These are phyloP conservation scores for Drosophila sulfurigaster DNA, from an alignment of 1,140 invertebrate genomes.

Conservation along the genomic window DNA sequence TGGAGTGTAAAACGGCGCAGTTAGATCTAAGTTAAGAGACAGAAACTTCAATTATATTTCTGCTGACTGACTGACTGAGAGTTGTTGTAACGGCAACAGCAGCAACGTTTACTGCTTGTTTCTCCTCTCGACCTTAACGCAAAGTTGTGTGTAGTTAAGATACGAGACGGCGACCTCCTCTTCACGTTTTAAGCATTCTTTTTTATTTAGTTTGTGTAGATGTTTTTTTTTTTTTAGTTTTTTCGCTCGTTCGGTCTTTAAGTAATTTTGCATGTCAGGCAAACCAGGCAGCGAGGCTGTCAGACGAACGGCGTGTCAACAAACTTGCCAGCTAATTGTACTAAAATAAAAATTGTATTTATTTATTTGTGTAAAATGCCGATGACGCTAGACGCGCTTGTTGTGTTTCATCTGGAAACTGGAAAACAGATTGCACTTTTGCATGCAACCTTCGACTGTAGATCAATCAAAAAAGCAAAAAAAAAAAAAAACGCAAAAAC, in stretches of 20 bases:
- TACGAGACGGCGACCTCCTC: constrained; percentile 50
- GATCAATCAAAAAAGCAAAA: constrained; percentile 73
- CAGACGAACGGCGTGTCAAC: constrained; percentile 57
- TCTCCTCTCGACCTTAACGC: constrained; percentile 38
- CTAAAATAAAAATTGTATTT: constrained; percentile 64
- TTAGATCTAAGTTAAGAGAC: constrained; percentile 19
- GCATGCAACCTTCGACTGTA: constrained; percentile 80
- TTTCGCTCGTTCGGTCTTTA: constrained; percentile 44
- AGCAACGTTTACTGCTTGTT: constrained; percentile 19
- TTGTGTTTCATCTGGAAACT: constrained; percentile 46
- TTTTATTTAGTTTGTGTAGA: constrained; percentile 19
- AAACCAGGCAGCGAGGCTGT: constrained; percentile 31
- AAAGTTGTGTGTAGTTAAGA: constrained; percentile 47
- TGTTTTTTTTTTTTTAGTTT: constrained; percentile 29
- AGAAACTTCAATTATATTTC: constrained; percentile 37
- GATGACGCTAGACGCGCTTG: constrained; percentile 55
- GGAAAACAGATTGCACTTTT: constrained; percentile 75
- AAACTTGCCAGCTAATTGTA: constrained; percentile 77
- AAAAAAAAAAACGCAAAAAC: constrained; percentile 54
- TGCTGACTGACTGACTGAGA: neutral
- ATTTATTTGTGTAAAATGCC: constrained; percentile 60
- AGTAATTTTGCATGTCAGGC: constrained; percentile 81
- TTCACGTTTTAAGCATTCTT: constrained; percentile 36
- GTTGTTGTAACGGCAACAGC: constrained; percentile 32
- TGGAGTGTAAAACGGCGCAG: constrained; percentile 16